Evolutionary conservation across 1,140 invertebrate species (phyloP), one percentile per base, ranked within the genome.

Genomic region (Alviniconcha marisindica): DNA sequence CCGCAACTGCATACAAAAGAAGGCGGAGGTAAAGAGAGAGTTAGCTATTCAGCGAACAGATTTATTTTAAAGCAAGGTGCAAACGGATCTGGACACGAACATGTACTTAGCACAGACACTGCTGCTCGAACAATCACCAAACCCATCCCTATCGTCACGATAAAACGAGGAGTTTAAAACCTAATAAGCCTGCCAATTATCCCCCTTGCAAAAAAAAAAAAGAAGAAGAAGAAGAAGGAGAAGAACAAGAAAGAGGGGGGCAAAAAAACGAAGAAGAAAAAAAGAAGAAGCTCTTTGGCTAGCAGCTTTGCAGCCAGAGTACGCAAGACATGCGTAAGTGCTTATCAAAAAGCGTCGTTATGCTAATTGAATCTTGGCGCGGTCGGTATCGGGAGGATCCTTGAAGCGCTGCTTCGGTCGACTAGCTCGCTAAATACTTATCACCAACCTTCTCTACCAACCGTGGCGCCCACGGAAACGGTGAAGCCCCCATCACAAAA

Each of bases 271-370:
- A 51, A 51, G 7, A n/a, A n/a, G n/a, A n/a, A n/a, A n/a, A 60
- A 60, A 60, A 60, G 28, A 60, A 60, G 28, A 74, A 44, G 36
- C 38, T 21, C 38, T 28, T 42, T 76, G n/a, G 3, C 4, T 31
- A 14, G 60, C 60, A 51, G 18, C 44, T 54, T 40, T 14, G 36
- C 21, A 48, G 42, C 0, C n/a, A 28, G 60, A 31, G 44, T 31
- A 42, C 44, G 14, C 73, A 80, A 80, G 78, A 44, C 60, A 80
- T 80, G 78, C 56, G 44, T 69, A 80, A 66, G 78, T 80, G 78
- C 60, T 66, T 60, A 80, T 80, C 78, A 80, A 80, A 80, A 80
- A 60, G 38, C 40, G 56, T 63, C 78, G 78, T 80, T 80, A 80
- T 66, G 78, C 78, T 80, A 80, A 80, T 80, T 80, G 56, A 80